A percentile compares a stretch with the other conserved stretches of the same genome.
These are phyloP conservation scores for Lanius collurio DNA, from an alignment of 2,113 vertebrate species.

Conservation along the genomic window DNA sequence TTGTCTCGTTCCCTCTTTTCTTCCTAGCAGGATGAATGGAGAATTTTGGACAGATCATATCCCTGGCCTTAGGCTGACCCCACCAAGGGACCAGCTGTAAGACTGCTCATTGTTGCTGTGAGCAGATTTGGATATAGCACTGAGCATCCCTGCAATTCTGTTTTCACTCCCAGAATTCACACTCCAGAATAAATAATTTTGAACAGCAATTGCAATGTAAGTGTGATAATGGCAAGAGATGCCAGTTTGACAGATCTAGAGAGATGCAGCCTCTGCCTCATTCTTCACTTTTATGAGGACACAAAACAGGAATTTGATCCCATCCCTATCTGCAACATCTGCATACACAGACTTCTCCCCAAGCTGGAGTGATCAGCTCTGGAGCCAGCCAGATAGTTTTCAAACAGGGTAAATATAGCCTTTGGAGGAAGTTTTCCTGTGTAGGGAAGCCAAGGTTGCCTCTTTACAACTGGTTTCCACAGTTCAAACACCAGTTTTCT, in stretches of 20 bases:
- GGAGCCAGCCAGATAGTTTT: conserved; percentile 44
- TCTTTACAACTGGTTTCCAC: conserved; percentile 61
- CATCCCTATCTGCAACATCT: conserved; percentile 59
- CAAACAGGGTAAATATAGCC: conserved; percentile 56
- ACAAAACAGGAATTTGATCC: conserved; percentile 16
- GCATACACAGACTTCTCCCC: conserved; percentile 8
- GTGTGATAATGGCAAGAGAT: background rate
- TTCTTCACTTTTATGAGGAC: conserved; percentile 30
- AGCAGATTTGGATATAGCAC: background rate
- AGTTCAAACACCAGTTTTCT: conserved; percentile 56
- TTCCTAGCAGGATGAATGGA: conserved; percentile 59
- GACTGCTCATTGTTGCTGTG: background rate
- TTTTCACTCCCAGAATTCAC: background rate
- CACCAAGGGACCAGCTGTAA: conserved; percentile 36
- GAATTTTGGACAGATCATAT: conserved; percentile 44
- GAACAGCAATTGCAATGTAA: background rate
- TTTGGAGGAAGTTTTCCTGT: conserved; percentile 59
- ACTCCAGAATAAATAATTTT: background rate
- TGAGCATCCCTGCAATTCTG: background rate
- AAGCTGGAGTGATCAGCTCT: conserved; percentile 15
- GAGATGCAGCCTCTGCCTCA: background rate
- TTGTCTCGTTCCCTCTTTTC: conserved; percentile 35
- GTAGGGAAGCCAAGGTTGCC: conserved; percentile 47
- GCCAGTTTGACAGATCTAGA: background rate
- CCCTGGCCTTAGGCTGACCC: conserved; percentile 54